Base-by-base conservation (phyloP, 35 echinoderm and acorn worm species). In the Chiridota heheva region DNA sequence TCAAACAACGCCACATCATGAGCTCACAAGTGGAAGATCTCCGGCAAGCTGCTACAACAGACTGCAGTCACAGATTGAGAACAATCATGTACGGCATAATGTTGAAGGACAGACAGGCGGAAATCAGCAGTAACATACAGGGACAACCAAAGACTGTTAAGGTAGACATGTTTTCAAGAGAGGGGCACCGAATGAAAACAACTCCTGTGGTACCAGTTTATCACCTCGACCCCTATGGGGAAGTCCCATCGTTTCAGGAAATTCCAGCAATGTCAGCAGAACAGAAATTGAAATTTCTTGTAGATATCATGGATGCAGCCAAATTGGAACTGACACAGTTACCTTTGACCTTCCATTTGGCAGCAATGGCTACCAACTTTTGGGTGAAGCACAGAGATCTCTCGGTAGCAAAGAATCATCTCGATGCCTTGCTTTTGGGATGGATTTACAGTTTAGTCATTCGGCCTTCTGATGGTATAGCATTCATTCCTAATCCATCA, bases 281-380 rank as follows among this genome's bases (percentile, higher is more conserved):
- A 10, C 73, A 68, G 36, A 43, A 44, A 18, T 37, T 36, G 22
- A 42, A 42, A 16, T 47, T 87, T 3, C 40, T 87, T 12, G 13
- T 80, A 17, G 12, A 16, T 30, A 62, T 20, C 31, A 36, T 87
- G 26, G 30, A 65, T 10, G 73, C 85, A 12, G 43, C 33, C 3
- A 32, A 67, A n/a, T 44, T 69, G 44, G 60, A 80, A 7, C 12
- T 87, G 1, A 37, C 16, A 10, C 29, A 36, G 26, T 45, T 89
- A 36, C 77, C 86, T 39, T 36, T 28, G 35, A 22, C 7, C 7
- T 89, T 89, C 42, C 86, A 89, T 17, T 60, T 89, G 2, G 65
- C 72, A 5, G 34, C 63, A 0, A 15, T 68, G 2, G 67, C 66
- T 3, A 81, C 69, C 0, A 1, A 73, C 8, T 82, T 73, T 59